phyloP scores from a whole-genome alignment of 2,888 invertebrate species.

The Diplolepis rosae region DNA sequence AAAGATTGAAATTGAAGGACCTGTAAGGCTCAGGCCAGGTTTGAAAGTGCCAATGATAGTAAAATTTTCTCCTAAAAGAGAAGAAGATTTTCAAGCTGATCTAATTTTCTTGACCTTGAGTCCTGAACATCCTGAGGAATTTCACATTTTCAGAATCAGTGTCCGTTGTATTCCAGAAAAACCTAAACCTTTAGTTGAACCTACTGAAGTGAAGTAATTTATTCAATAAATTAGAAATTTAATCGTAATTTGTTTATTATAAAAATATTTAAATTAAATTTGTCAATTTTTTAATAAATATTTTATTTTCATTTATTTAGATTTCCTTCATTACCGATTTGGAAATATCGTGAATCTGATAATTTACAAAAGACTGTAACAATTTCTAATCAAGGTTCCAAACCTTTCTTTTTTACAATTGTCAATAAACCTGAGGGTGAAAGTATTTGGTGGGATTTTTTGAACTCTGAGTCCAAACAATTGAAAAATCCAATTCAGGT shows the following conservation, averaged over 20 bases:
- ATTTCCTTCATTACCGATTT: background rate
- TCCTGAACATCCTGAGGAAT: constrained; percentile 38
- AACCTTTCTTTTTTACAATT: background rate
- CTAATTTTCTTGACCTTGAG: constrained; percentile 49
- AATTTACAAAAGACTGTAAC: background rate
- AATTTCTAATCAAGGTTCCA: background rate
- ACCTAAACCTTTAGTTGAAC: background rate
- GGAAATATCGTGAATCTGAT: background rate
- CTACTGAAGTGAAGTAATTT: background rate
- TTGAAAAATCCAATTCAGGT: background rate
- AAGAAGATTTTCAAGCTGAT: constrained; percentile 41
- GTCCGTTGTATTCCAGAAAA: constrained; percentile 36
- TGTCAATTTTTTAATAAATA: background rate
- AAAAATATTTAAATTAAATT: background rate
- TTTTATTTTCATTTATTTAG: background rate
- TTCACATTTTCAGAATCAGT: constrained; percentile 43
- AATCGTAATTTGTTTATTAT: background rate
- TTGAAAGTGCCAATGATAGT: constrained; percentile 38
- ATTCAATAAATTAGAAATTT: background rate
- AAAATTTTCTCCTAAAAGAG: constrained; percentile 47
- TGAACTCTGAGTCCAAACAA: background rate
- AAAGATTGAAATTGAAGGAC: constrained; percentile 45
- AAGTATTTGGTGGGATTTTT: background rate
- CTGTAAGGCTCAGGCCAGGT: constrained; percentile 47
- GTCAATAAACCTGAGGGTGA: background rate